Conservation (phyloP, 2,113 vertebrate species). For the Cavia aperea region DNA sequence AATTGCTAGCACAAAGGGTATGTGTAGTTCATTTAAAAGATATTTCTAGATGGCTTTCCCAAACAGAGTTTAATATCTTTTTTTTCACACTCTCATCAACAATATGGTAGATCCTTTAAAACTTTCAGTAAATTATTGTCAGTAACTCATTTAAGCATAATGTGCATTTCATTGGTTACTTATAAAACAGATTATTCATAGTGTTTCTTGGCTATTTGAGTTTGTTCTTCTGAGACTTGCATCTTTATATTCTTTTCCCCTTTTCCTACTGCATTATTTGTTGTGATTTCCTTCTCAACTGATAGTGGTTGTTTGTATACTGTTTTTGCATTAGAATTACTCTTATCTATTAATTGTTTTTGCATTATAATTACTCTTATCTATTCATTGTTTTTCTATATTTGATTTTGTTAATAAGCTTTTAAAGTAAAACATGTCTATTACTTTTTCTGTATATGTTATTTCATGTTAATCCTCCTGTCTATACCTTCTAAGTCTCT, state of each 20-base stretch:
- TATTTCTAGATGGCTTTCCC: slow-evolving; percentile 5
- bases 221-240: background rate
- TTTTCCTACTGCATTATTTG: background rate
- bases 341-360: background rate
- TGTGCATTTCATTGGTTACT: background rate
- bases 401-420: background rate
- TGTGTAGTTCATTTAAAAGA: background rate
- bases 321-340: background rate
- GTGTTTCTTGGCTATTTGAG: background rate
- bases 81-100: background rate
- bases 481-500: background rate
- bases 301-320: background rate
- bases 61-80: background rate
- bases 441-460: background rate
- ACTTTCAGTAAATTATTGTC: background rate
- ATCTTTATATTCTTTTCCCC: background rate
- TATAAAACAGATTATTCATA: background rate
- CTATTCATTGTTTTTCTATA: background rate
- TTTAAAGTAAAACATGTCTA: background rate
- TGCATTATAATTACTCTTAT: background rate
- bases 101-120: background rate
- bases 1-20: background rate
- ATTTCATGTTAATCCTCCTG: background rate
- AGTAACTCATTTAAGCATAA: background rate
- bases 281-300: background rate